Base-by-base conservation (phyloP, 2,888 invertebrate species). In the Athalia rosae region DNA sequence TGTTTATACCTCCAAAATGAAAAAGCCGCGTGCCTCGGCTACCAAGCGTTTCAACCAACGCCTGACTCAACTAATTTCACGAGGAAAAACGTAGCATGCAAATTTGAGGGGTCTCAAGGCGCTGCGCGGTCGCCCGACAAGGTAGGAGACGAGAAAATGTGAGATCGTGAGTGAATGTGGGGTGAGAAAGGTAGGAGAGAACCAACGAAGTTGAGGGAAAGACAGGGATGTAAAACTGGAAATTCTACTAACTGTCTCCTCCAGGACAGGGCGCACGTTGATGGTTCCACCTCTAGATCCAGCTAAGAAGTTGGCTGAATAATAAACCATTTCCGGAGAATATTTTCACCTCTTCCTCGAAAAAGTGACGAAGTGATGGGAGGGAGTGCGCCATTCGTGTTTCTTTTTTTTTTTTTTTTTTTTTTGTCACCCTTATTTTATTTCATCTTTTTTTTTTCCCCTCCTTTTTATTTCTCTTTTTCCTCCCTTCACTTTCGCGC, bases 211-310 rank as follows among this genome's bases (percentile, higher is more conserved):
- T 71, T 62, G 48, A 74, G 48, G 3, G 13, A 74, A 13, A 74
- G 74, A 77, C 61, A 53, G 13, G 50, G 53, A 56, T 61, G 62
- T 73, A 48, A 62, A n/a, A 73, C 61, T 77, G 62, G 48, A 53
- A 77, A 77, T 77, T 77, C 73, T 45, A 73, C 77, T 73, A 73
- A 71, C 77, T 73, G 71, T 77, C 77, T 62, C 62, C 43, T 59
- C 50, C 73, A 77, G 77, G 50, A 73, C 61, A 50, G 59, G 47
- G 74, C 13, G 61, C 73, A 50, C 50, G 61, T 50, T 74, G 74
- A 74, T 71, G 62, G 76, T 64, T 77, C 73, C 71, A 71, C 53
- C 71, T 62, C 71, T 43, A 9, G 73, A 45, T 67, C 43, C 67
- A 59, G 73, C 50, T 77, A 62, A 59, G 73, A 62, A 77, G 41